phyloP scores from a whole-genome alignment of 1,140 invertebrate genomes.

The Drosophila varians region DNA sequence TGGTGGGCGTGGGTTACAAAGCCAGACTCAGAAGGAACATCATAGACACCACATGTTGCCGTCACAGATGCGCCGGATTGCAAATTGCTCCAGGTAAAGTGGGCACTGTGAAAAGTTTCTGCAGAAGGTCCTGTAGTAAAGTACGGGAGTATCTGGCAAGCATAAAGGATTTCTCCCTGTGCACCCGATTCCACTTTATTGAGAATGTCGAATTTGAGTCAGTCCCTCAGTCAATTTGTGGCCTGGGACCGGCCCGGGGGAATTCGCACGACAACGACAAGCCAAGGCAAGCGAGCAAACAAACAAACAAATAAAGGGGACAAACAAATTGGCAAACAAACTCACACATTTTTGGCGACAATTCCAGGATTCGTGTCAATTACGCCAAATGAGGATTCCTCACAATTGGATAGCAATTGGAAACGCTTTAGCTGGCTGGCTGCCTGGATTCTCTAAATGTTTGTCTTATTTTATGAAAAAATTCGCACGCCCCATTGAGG shows the following conservation, averaged over 20 bases:
- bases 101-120: background rate
- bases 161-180: too few species aligned
- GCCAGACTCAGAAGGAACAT: conserved; percentile 22
- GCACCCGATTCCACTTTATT: conserved; percentile 31
- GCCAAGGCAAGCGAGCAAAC: conserved; percentile 6
- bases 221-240: conserved; percentile 33
- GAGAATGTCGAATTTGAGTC: conserved; percentile 12
- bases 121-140: too few species aligned
- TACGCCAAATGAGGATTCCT: conserved; percentile 23
- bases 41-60: conserved; percentile 54
- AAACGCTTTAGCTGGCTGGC: conserved; percentile 4
- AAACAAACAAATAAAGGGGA: conserved; percentile 24
- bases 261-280: too few species aligned
- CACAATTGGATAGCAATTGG: conserved; percentile 42
- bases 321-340: conserved; percentile 1
- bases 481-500: background rate
- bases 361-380: conserved; percentile 25
- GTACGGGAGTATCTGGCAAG: too few species aligned
- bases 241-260: conserved; percentile 1
- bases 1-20: background rate
- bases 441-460: conserved; percentile 22
- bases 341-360: conserved; percentile 25
- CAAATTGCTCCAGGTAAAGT: conserved; percentile 44
- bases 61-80: conserved; percentile 48
- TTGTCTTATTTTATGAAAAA: conserved; percentile 9